phyloP scores from a whole-genome alignment of 2,113 vertebrate genomes.

The Odocoileus hemionus region DNA sequence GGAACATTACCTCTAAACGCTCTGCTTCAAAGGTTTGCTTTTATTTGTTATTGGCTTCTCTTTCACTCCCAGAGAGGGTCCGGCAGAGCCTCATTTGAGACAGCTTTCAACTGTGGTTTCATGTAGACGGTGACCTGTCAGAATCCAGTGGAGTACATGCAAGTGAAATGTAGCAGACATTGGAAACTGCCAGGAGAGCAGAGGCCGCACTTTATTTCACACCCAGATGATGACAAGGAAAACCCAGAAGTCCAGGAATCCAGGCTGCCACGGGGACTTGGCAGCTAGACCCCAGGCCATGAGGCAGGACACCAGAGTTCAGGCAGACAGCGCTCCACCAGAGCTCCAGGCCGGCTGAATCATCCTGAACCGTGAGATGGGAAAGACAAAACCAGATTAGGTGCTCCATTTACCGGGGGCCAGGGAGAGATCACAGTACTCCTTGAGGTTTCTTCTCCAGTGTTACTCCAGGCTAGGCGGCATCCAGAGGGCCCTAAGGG shows the following conservation, averaged over 20 bases:
- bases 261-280: slow-evolving; percentile 42
- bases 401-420: background rate
- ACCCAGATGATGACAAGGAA: slow-evolving; percentile 53
- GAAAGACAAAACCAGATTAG: slow-evolving; percentile 46
- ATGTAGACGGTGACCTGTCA: slow-evolving; percentile 52
- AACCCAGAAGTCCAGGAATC: slow-evolving; percentile 49
- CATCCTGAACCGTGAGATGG: background rate
- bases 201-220: slow-evolving; percentile 56
- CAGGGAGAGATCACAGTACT: background rate
- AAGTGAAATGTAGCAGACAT: slow-evolving; percentile 50
- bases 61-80: slow-evolving; percentile 9
- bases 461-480: background rate
- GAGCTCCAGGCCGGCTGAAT: slow-evolving; percentile 8
- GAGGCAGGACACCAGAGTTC: slow-evolving; percentile 13
- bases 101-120: slow-evolving; percentile 53
- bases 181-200: slow-evolving; percentile 18
- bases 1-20: background rate
- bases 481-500: background rate
- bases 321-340: background rate
- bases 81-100: background rate
- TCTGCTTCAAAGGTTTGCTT: background rate
- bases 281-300: background rate
- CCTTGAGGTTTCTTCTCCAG: background rate
- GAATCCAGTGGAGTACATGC: slow-evolving; percentile 45
- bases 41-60: background rate